Evolutionary conservation across 1,140 invertebrate species (phyloP).

Genomic region (Rhopalosiphum padi): DNA sequence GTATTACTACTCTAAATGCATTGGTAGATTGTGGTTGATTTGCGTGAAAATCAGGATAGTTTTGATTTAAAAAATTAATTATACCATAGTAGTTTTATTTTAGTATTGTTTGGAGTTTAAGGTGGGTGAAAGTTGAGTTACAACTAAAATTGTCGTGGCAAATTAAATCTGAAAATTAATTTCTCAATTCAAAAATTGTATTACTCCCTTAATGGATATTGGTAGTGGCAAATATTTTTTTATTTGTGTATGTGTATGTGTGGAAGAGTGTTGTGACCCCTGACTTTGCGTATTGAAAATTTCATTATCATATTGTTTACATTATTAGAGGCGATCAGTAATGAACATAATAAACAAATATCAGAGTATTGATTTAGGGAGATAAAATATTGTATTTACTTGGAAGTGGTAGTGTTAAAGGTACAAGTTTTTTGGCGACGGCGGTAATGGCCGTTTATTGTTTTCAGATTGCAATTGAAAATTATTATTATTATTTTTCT

Average conservation of each 20-base stretch:
- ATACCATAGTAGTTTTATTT: neutral
- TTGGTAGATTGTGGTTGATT: neutral
- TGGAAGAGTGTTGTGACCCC: neutral
- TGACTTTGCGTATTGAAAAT: neutral
- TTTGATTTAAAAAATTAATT: neutral
- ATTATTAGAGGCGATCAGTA: neutral
- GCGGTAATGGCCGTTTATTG: neutral
- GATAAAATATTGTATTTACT: neutral
- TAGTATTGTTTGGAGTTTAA: neutral
- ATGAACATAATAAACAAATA: no score
- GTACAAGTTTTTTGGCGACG: neutral
- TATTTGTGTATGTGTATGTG: neutral
- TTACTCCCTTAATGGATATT: neutral
- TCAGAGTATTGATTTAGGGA: neutral
- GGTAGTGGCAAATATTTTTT: neutral
- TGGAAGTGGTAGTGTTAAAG: neutral
- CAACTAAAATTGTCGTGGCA: neutral
- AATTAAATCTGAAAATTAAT: neutral
- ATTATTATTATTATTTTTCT: neutral
- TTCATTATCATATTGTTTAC: neutral
- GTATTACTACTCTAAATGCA: neutral
- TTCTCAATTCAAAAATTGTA: neutral
- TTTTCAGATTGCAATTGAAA: neutral
- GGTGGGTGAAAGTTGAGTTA: neutral
- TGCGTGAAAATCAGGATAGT: neutral